Percentiles rank a stretch among this genome's conserved stretches.
phyloP scores from a whole-genome alignment of 2,113 vertebrate species.

The Orthonyx spaldingii region DNA sequence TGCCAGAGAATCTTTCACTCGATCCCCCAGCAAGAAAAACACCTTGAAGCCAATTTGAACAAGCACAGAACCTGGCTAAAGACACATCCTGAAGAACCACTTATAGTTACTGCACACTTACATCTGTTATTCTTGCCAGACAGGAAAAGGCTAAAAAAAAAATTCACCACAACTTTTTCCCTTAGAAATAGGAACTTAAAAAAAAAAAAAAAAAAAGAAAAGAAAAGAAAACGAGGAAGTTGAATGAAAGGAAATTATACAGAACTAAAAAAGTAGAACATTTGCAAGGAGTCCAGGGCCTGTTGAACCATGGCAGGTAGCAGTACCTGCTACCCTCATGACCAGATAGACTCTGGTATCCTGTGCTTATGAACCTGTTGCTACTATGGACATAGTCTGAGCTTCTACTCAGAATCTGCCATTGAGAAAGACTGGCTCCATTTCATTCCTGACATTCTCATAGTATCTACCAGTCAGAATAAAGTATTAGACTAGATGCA shows the following conservation, averaged over 20 bases:
- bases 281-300: neutral
- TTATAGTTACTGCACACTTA: neutral
- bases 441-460: neutral
- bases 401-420: neutral
- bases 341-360: neutral
- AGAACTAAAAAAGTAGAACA: neutral
- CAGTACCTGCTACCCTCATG: neutral
- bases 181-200: neutral
- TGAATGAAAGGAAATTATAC: neutral
- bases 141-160: neutral
- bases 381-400: rapidly evolving
- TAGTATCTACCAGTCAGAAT: neutral
- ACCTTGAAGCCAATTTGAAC: neutral
- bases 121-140: neutral
- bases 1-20: neutral
- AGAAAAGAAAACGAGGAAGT: neutral
- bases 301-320: neutral
- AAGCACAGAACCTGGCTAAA: neutral
- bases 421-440: neutral
- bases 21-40: neutral
- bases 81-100: neutral
- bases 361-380: neutral
- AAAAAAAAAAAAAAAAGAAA: neutral
- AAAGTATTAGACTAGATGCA: neutral
- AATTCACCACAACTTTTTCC: neutral